Base-by-base conservation (phyloP, 2,888 invertebrate genomes). In the Drosophila kokeensis region DNA sequence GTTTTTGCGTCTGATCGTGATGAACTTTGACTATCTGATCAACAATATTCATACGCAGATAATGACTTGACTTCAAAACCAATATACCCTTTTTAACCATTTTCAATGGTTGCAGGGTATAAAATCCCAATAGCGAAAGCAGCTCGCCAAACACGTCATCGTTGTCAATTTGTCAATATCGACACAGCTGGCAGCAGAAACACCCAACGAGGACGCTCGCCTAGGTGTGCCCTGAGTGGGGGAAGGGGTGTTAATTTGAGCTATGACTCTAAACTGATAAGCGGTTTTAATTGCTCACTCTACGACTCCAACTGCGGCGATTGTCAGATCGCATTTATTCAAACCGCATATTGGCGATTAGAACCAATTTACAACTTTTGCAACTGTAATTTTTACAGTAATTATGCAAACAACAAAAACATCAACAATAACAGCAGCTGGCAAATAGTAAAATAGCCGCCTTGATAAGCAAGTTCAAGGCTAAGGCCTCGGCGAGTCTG, bases 391-490 rank as follows among this genome's bases (percentile, higher is more conserved):
- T 86, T 86, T 79, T 73, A 87, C 70, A 75, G 89, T 86, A 73
- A 80, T 76, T 85, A 73, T 87, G 73, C 60, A 73, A 69, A 68
- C 79, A 80, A 63, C 53, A 54, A 53, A 32, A 52, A 24, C 21
- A 42, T n/a, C 40, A 69, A 66, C 71, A 82, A 65, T 27, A 55
- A 55, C 64, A 71, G 61, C 49, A 48, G 69, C 53, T 54, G 34
- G 50, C 57, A 72, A 64, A 64, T 59, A 55, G 36, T 57, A 61
- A 61, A 61, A 52, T 36, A 54, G 73, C 64, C 72, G 87, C 85
- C 68, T 89, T 84, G 85, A 89, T 85, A 85, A 85, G 85, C 89
- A 84, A 82, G 89, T 87, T 85, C 85, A 85, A 87, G 85, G 85
- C 63, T 72, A 72, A 64, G 69, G 55, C 30, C 24, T 11, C 24